phyloP scores from a whole-genome alignment of 1,140 invertebrate genomes.

The Trissolcus basalis region DNA sequence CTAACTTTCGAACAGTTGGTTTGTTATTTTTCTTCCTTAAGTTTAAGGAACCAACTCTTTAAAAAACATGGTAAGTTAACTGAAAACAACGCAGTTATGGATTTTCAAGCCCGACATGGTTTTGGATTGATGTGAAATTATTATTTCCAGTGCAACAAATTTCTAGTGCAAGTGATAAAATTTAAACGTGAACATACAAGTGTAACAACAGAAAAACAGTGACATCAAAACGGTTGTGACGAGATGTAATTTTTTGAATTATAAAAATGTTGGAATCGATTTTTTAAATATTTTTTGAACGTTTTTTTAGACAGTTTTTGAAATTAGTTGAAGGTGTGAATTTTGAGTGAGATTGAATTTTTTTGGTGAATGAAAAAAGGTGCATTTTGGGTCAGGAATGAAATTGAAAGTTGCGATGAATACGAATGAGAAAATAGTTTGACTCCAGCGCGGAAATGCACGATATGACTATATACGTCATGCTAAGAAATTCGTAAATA shows the following conservation, averaged over 20 bases:
- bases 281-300: too few species aligned
- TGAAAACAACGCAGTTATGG: background rate
- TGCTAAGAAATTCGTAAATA: conserved; percentile 59
- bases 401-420: conserved; percentile 6
- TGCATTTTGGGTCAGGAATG: background rate
- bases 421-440: background rate
- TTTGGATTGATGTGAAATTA: background rate
- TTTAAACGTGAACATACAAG: too few species aligned
- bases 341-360: too few species aligned
- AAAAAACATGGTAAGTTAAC: conserved; percentile 19
- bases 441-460: conserved; percentile 15
- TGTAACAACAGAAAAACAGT: too few species aligned
- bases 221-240: too few species aligned
- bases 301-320: too few species aligned
- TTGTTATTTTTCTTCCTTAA: conserved; percentile 63
- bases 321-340: too few species aligned
- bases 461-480: conserved; percentile 70
- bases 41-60: conserved; percentile 11
- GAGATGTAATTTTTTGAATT: too few species aligned
- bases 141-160: background rate
- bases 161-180: background rate
- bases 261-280: too few species aligned
- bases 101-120: background rate
- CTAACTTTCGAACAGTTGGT: conserved; percentile 72
- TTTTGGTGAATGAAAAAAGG: too few species aligned